Evolutionary conservation across 2,797 vertebrate genomes (phyloP), one percentile per base, ranked within the genome.

Genomic region (Pygocentrus nattereri): DNA sequence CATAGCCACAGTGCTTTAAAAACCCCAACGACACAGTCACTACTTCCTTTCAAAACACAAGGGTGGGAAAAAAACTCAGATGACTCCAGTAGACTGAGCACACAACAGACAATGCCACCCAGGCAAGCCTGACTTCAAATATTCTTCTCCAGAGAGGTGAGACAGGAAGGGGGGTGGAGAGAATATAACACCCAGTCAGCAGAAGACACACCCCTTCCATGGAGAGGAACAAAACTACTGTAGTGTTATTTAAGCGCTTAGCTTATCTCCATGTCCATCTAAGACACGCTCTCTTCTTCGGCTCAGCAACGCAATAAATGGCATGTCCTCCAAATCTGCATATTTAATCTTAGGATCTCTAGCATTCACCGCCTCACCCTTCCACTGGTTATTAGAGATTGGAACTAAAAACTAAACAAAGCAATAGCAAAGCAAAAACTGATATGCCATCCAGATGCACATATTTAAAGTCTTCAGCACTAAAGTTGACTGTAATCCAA

Each of bases 161-260:
- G 70, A n/a, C n/a, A n/a, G n/a, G n/a, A n/a, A n/a, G 58, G 27
- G 19, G 62, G 65, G 58, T 59, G 72, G 72, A 62, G 71, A 79
- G 70, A 65, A 38, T 19, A 34, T 61, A 21, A 25, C 56, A 74
- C 73, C 71, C 76, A 74, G 47, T 41, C 61, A 54, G 21, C 56
- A 70, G 1, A 61, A 74, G 56, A 30, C 74, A 50, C 79, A 47
- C 70, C 71, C 50, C 44, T 78, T 34, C 19, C 44, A 67, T 31
- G 34, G 49, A 72, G 62, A 25, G 21, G 30, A 72, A 72, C 25
- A 8, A 54, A 54, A 54, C 49, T 69, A 16, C 21, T 34, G 16
- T 18, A 72, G 19, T 49, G 27, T 49, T 27, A n/a, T 15, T 31
- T 71, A 16, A 73, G 5, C 0, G 30, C 71, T 58, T 41, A 27